These are phyloP conservation scores for Stomatorhinus ivindoensis DNA, from an alignment of 2,113 vertebrate genomes.

Conservation along the genomic window DNA sequence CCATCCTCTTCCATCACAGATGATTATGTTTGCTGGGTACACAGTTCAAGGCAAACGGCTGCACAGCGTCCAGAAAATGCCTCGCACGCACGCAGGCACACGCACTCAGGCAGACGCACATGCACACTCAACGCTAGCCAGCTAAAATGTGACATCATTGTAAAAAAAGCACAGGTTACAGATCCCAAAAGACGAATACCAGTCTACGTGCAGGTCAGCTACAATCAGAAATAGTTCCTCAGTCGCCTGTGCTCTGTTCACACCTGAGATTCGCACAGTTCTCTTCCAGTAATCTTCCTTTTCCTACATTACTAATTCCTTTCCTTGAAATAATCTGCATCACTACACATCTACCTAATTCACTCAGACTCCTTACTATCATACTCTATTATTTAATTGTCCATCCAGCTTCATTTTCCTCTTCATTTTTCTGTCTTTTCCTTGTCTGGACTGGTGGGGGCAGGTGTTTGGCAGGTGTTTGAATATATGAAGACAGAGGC, in stretches of 20 bases:
- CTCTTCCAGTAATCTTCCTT: conserved; percentile 29
- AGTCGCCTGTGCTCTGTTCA: conserved; percentile 37
- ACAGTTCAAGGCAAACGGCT: neutral
- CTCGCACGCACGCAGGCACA: neutral
- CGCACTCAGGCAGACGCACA: neutral
- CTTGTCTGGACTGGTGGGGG: neutral
- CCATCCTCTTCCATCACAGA: neutral
- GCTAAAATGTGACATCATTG: conserved; percentile 28
- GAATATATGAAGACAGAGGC: neutral
- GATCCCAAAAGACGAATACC: conserved; percentile 34
- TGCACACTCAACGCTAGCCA: neutral
- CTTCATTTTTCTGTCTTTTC: neutral
- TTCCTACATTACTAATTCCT: conserved; percentile 33
- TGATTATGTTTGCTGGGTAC: neutral
- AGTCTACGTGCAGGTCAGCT: conserved; percentile 44
- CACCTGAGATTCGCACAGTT: conserved; percentile 46
- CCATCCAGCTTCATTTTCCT: neutral
- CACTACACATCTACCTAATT: neutral
- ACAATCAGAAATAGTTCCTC: conserved; percentile 30
- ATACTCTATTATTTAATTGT: neutral
- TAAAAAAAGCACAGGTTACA: conserved; percentile 44
- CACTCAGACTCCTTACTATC: neutral
- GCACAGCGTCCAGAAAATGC: neutral
- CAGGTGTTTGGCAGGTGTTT: neutral
- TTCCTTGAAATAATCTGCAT: conserved; percentile 20